These are phyloP conservation scores for Hydrozoanthus gracilis DNA, from an alignment of 92 coral and sea anemone species.

Conservation along the genomic window DNA sequence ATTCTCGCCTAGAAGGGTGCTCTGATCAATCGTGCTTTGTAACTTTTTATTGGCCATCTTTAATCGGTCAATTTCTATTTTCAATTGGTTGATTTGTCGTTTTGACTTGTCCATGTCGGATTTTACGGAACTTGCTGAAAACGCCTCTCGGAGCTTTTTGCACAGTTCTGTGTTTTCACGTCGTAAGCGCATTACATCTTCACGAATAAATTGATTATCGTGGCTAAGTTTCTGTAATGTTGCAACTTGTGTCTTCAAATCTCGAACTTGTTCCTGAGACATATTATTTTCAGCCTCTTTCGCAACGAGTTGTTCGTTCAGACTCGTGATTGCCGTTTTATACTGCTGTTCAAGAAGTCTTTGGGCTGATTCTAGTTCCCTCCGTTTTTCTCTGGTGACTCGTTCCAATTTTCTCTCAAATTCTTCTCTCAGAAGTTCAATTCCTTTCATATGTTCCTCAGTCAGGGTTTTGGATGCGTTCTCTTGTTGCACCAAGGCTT, in stretches of 20 bases:
- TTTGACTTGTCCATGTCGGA: conserved; percentile 40
- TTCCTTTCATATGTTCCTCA: conserved; percentile 85
- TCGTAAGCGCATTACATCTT: conserved; percentile 56
- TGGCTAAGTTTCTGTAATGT: conserved; percentile 44
- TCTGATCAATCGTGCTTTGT: conserved; percentile 49
- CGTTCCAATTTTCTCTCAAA: conserved; percentile 77
- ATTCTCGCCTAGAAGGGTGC: conserved; percentile 43
- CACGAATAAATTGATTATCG: conserved; percentile 45
- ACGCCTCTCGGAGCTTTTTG: conserved; percentile 73
- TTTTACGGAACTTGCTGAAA: conserved; percentile 44
- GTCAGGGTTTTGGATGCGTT: conserved; percentile 81
- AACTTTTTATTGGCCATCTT: conserved; percentile 75
- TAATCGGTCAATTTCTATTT: conserved; percentile 67
- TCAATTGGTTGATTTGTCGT: conserved; percentile 59
- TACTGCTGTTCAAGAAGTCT: conserved; percentile 64
- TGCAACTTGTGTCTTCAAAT: conserved; percentile 57
- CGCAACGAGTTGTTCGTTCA: conserved; percentile 62
- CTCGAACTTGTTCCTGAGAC: conserved; percentile 60
- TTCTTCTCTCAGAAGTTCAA: conserved; percentile 71
- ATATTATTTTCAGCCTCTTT: conserved; percentile 66
- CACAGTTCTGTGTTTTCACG: conserved; percentile 77
- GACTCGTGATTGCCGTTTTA: conserved; percentile 49
- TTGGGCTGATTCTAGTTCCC: conserved; percentile 70
- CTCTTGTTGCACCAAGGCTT: conserved; percentile 76
- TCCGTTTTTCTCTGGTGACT: conserved; percentile 72